phyloP scores from a whole-genome alignment of 2,888 invertebrate species.

The Adineta ricciae region DNA sequence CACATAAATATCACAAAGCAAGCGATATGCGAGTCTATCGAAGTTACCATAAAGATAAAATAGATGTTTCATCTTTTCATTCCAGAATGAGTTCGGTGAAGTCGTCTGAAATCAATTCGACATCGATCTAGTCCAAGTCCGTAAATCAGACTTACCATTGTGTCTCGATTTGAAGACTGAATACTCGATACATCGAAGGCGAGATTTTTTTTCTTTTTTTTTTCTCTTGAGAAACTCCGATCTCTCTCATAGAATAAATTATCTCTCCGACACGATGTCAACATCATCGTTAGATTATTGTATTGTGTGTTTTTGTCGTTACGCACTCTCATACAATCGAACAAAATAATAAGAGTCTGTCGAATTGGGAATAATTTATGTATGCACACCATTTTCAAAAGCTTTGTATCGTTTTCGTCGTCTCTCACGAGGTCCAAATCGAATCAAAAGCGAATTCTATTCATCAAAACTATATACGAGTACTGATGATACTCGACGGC shows the following conservation, averaged over 20 bases:
- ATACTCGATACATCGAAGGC: not conserved
- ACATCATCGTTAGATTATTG: not conserved
- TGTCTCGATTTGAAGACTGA: too few species aligned
- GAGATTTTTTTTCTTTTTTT: not conserved
- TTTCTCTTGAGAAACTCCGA: not conserved
- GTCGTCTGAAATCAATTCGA: not conserved
- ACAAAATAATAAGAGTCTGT: not conserved
- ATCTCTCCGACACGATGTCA: not conserved
- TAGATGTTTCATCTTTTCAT: slow-evolving; percentile 7
- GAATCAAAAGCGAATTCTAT: too few species aligned
- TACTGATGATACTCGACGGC: too few species aligned
- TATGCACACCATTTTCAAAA: not conserved
- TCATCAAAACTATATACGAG: too few species aligned
- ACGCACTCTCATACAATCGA: not conserved
- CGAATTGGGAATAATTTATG: not conserved
- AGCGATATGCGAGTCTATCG: too few species aligned
- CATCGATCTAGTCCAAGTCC: too few species aligned
- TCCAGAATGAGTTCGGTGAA: not conserved
- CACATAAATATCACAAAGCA: not conserved
- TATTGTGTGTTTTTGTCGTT: not conserved
- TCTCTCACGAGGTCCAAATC: too few species aligned
- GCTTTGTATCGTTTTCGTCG: too few species aligned
- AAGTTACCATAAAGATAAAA: not conserved
- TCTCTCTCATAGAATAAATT: not conserved
- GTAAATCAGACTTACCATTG: not conserved